phyloP scores from a whole-genome alignment of 2,888 invertebrate species.

The Parascotia fuliginaria region DNA sequence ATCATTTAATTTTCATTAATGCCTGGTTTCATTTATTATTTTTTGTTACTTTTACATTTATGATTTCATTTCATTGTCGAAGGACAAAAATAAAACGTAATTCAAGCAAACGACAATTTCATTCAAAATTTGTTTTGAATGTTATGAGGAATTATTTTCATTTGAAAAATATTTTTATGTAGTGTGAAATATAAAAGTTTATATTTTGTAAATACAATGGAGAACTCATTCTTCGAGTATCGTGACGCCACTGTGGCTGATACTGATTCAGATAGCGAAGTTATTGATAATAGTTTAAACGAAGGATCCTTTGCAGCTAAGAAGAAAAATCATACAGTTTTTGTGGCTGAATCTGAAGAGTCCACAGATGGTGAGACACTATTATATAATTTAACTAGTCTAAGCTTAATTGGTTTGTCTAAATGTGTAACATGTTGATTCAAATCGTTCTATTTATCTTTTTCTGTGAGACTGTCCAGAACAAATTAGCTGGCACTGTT shows the following conservation, averaged over 20 bases:
- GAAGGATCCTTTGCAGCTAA: slow-evolving; percentile 55
- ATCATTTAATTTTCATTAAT: too few species aligned
- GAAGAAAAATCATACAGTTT: slow-evolving; percentile 70
- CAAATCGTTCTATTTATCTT: too few species aligned
- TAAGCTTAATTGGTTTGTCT: too few species aligned
- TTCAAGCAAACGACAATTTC: slow-evolving; percentile 50
- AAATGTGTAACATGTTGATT: too few species aligned
- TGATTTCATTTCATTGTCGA: too few species aligned
- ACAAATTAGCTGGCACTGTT: too few species aligned
- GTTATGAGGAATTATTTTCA: slow-evolving; percentile 21
- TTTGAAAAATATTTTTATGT: slow-evolving; percentile 12
- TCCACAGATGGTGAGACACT: slow-evolving; percentile 60
- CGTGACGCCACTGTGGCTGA: slow-evolving; percentile 60
- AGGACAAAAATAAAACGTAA: slow-evolving; percentile 47
- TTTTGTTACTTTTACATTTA: too few species aligned
- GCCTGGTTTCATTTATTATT: too few species aligned
- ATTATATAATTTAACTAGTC: too few species aligned
- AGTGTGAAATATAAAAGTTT: slow-evolving; percentile 14
- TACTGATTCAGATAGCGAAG: slow-evolving; percentile 66
- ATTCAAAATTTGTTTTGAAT: slow-evolving; percentile 51
- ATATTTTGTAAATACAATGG: slow-evolving; percentile 55
- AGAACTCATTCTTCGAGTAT: slow-evolving; percentile 76
- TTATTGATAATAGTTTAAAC: slow-evolving; percentile 70
- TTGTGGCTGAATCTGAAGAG: slow-evolving; percentile 77
- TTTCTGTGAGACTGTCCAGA: too few species aligned